Conservation (phyloP, 2,113 vertebrate genomes). For the Nycticorax nycticorax region DNA sequence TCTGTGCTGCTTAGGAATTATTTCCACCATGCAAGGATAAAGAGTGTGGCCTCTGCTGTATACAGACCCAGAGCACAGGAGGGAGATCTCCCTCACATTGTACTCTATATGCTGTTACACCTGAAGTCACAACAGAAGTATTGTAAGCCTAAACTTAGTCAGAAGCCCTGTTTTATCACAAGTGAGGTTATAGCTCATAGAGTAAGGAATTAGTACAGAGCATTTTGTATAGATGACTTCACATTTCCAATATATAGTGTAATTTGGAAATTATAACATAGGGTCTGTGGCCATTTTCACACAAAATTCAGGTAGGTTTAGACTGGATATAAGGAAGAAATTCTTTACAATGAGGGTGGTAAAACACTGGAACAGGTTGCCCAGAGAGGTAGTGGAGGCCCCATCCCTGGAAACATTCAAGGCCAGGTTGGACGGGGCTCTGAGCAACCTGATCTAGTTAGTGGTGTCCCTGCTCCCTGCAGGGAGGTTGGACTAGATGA, state of each 20-base stretch:
- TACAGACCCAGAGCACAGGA: not conserved
- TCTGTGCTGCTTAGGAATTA: not conserved
- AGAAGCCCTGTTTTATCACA: not conserved
- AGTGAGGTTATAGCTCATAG: not conserved
- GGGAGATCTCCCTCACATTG: not conserved
- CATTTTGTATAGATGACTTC: not conserved
- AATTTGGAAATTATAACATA: not conserved
- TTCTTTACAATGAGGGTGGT: too few species aligned
- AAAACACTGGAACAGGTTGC: too few species aligned
- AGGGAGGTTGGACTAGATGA: too few species aligned
- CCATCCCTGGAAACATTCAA: too few species aligned
- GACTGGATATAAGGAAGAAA: too few species aligned
- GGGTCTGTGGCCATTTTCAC: not conserved
- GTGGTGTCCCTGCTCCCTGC: too few species aligned
- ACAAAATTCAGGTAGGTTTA: too few species aligned
- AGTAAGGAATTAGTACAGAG: not conserved
- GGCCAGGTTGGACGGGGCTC: too few species aligned
- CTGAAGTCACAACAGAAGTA: not conserved
- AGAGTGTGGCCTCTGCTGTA: not conserved
- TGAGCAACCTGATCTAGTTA: too few species aligned
- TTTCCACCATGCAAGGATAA: not conserved
- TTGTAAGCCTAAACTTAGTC: not conserved
- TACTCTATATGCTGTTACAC: not conserved
- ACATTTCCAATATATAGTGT: fast-evolving
- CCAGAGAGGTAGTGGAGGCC: too few species aligned